phyloP scores from a whole-genome alignment of 2,113 vertebrate genomes.

The Paramormyrops kingsleyae region DNA sequence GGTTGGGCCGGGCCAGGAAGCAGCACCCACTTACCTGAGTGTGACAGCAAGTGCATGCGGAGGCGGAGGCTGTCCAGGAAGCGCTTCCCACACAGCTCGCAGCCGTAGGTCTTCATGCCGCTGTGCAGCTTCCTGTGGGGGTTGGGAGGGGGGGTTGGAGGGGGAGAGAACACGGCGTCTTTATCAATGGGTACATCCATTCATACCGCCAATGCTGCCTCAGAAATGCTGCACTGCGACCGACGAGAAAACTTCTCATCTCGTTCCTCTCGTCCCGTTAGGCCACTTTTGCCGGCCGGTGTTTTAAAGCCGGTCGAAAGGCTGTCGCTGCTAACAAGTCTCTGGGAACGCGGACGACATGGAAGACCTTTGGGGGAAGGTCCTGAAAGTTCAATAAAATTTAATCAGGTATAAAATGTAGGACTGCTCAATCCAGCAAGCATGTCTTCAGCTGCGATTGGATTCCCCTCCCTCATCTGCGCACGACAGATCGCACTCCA shows the following conservation, averaged over 20 bases:
- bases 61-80: conserved; percentile 97
- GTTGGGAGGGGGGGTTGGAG: not conserved
- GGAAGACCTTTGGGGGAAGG: not conserved
- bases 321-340: not conserved
- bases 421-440: not conserved
- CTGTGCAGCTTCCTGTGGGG: conserved; percentile 91
- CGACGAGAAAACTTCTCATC: not conserved
- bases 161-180: not conserved
- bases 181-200: conserved; percentile 13
- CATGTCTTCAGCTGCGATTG: not conserved
- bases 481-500: not conserved
- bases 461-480: not conserved
- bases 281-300: not conserved
- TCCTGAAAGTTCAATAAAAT: not conserved
- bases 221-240: not conserved
- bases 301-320: not conserved
- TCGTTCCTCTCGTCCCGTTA: not conserved
- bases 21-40: conserved; percentile 75
- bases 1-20: not conserved
- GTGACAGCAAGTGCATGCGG: conserved; percentile 97
- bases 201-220: not conserved
- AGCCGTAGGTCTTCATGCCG: conserved; percentile 95
- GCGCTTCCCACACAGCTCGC: conserved; percentile 92
- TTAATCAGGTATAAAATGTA: not conserved
- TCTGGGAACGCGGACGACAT: not conserved